Percentiles rank a stretch among this genome's conserved stretches.
These are phyloP conservation scores for Saxidomus purpurata DNA, from an alignment of 1,140 invertebrate species.

Conservation along the genomic window DNA sequence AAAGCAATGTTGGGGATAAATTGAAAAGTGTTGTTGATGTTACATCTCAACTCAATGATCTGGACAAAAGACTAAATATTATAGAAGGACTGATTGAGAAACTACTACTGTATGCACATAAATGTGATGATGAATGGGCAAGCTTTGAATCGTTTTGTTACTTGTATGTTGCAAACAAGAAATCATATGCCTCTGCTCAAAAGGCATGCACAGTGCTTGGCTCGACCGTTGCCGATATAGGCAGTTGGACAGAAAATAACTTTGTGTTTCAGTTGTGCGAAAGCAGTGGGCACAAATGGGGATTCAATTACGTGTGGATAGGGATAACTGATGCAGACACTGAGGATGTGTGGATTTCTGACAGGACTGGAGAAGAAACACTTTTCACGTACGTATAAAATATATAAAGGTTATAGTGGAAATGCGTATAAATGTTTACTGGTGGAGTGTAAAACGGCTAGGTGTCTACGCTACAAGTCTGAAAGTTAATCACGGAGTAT, in stretches of 20 bases:
- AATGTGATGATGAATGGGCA: background rate
- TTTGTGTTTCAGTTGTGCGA: background rate
- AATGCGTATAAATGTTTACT: too few relatives aligned
- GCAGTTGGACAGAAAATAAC: background rate
- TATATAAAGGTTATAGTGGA: too few relatives aligned
- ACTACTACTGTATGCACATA: too few relatives aligned
- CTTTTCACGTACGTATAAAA: background rate
- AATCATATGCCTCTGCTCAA: background rate
- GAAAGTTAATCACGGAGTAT: too few relatives aligned
- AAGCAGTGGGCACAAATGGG: background rate
- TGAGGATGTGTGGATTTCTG: background rate
- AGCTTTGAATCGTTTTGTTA: background rate
- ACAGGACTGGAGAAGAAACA: background rate
- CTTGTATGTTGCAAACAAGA: background rate
- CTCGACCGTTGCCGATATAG: background rate
- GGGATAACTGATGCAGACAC: background rate
- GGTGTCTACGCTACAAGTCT: too few relatives aligned
- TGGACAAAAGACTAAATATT: too few relatives aligned
- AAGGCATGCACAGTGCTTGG: background rate
- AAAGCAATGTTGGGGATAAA: too few relatives aligned
- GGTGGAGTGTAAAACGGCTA: too few relatives aligned
- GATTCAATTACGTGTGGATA: background rate
- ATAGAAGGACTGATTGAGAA: too few relatives aligned
- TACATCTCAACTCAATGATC: too few relatives aligned
- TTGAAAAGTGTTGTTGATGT: too few relatives aligned